Evolutionary conservation across 2,888 invertebrate species (phyloP), one percentile per base, ranked within the genome.

Genomic region (Tipula lateralis): DNA sequence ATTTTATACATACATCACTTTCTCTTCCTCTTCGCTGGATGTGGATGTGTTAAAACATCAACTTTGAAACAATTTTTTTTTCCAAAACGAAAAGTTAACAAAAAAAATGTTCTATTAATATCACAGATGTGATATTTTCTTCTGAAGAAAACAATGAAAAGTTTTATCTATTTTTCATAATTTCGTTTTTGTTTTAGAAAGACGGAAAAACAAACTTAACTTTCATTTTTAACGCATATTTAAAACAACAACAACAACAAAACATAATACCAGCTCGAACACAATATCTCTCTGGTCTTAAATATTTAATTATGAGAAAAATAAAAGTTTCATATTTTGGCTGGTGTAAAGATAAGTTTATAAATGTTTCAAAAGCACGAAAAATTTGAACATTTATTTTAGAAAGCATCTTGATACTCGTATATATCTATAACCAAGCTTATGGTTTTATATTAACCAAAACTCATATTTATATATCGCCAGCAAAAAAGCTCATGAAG

Each of bases 141-240:
- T 66, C 66, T 24, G 66, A 50, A 50, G 6, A 50, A 50, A 66
- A 66, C 66, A 66, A 66, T 24, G 66, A 66, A 66, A 66, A 66
- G 66, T 66, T 66, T 24, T 66, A 66, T 66, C 66, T 66, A 66
- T 66, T 66, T 66, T 66, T 66, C 66, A 66, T 66, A 66, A 66
- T 66, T 66, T 66, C 24, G 1, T 24, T 66, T 66, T 16, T 66
- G 2, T 66, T 66, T 66, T 66, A 24, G 9, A 24, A 66, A 44
- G 16, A 16, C n/a, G 4, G 44, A 16, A 16, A 44, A 44, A 19
- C 19, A 50, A 50, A 50, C 24, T 19, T 19, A 50, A 50, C 19
- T 66, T 66, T 66, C 66, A 24, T 66, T 66, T 66, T 66, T 66
- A 66, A 24, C 66, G 66, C 66, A 66, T 24, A 66, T 66, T 24